Percentiles rank a stretch among this genome's conserved stretches.
phyloP scores from a whole-genome alignment of 2,113 vertebrate species.

The Cyprinodon brontotheroides region DNA sequence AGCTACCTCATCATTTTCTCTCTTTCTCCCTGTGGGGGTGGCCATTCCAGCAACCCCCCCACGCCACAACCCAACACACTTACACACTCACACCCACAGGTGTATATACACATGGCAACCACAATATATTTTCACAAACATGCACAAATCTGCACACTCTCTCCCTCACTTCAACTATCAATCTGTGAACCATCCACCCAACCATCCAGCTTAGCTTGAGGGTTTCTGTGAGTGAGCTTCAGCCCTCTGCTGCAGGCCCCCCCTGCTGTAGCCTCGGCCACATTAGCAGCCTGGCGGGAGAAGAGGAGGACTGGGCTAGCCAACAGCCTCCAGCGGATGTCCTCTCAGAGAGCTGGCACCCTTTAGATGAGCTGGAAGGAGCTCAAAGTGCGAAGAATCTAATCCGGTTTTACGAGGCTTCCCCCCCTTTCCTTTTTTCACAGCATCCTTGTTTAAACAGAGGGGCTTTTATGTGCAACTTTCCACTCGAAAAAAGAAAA shows the following conservation, averaged over 20 bases:
- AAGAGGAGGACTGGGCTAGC: slow-evolving; percentile 22
- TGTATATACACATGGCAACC: slow-evolving; percentile 2
- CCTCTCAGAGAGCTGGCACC: slow-evolving; percentile 64
- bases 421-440: background rate
- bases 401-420: slow-evolving; percentile 61
- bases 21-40: slow-evolving; percentile 58
- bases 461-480: slow-evolving; percentile 52
- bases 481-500: slow-evolving; percentile 41
- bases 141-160: slow-evolving; percentile 17
- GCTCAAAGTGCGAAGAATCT: slow-evolving; percentile 66
- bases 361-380: slow-evolving; percentile 60
- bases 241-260: slow-evolving; percentile 19
- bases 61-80: slow-evolving; percentile 46
- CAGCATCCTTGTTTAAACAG: slow-evolving; percentile 22
- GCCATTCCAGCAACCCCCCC: slow-evolving; percentile 60
- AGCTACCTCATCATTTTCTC: slow-evolving; percentile 60
- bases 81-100: slow-evolving; percentile 19
- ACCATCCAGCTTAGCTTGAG: slow-evolving; percentile 57
- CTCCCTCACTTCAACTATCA: background rate
- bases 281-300: slow-evolving; percentile 69
- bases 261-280: slow-evolving; percentile 59
- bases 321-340: slow-evolving; percentile 58
- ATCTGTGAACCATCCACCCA: slow-evolving; percentile 16
- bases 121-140: background rate
- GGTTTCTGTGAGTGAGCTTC: slow-evolving; percentile 54